phyloP scores from a whole-genome alignment of 1,140 invertebrate genomes.

The Drosophila repletoides region DNA sequence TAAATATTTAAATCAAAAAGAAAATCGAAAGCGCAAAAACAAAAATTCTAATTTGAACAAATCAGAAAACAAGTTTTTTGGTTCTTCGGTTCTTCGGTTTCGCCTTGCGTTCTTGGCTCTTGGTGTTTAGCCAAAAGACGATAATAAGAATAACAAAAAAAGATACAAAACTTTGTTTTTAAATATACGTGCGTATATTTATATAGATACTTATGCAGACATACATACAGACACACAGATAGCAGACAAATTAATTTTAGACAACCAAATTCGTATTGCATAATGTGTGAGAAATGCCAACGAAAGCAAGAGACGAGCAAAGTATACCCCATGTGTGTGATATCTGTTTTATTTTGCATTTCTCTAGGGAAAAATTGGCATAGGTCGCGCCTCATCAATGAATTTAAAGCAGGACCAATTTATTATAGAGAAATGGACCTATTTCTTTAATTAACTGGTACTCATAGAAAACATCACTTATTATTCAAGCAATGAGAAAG shows the following conservation, averaged over 20 bases:
- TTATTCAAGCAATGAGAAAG: neutral
- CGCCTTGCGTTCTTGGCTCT: slow-evolving; percentile 5
- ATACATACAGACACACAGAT: slow-evolving; percentile 27
- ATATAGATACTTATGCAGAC: slow-evolving; percentile 8
- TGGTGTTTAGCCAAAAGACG: slow-evolving; percentile 46
- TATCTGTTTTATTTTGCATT: neutral
- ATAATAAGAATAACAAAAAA: slow-evolving; percentile 40
- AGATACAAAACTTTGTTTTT: neutral
- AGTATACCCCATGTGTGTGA: neutral
- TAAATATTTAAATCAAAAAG: slow-evolving; percentile 33
- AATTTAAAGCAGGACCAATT: neutral
- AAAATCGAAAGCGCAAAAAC: slow-evolving; percentile 17
- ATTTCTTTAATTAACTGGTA: too few relatives aligned
- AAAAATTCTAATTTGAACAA: neutral
- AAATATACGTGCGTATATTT: neutral
- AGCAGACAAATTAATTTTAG: slow-evolving; percentile 55
- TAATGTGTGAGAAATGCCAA: slow-evolving; percentile 36
- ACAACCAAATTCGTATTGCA: slow-evolving; percentile 43
- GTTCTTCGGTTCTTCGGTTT: slow-evolving; percentile 19
- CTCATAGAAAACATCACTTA: neutral
- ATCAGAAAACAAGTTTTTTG: neutral
- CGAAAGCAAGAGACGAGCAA: neutral
- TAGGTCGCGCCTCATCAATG: slow-evolving; percentile 51
- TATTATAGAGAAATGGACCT: too few relatives aligned
- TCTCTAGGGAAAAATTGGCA: slow-evolving; percentile 32